These are phyloP conservation scores for Meandrina meandrites DNA, from an alignment of 92 coral and sea anemone genomes.

Conservation along the genomic window DNA sequence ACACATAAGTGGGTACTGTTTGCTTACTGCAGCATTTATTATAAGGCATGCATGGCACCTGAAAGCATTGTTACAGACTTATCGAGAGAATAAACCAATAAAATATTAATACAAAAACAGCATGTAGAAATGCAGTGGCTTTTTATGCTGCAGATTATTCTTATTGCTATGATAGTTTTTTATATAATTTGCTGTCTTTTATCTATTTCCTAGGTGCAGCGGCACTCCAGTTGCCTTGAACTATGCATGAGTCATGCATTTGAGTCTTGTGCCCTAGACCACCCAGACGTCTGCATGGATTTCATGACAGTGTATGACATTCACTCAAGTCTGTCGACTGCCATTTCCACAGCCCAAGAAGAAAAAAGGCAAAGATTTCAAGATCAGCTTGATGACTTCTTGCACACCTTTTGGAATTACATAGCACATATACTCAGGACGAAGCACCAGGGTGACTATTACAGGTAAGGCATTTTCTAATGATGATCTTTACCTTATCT, in stretches of 20 bases:
- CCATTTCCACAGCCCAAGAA: constrained; percentile 3
- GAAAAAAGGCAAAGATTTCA: not conserved
- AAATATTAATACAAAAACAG: too few relatives aligned
- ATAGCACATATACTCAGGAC: constrained; percentile 48
- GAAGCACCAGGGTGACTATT: constrained; percentile 59
- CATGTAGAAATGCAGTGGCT: too few relatives aligned
- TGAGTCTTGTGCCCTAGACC: constrained; percentile 8
- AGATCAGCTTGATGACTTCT: constrained; percentile 14
- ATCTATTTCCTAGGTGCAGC: too few relatives aligned
- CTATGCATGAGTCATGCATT: constrained; percentile 54
- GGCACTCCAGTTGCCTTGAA: constrained; percentile 40
- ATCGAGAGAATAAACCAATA: too few relatives aligned
- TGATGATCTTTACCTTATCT: too few relatives aligned
- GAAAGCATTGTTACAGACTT: too few relatives aligned
- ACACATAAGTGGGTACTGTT: too few relatives aligned
- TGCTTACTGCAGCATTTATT: too few relatives aligned
- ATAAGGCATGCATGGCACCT: too few relatives aligned
- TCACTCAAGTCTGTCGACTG: constrained; percentile 1
- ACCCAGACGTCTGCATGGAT: constrained; percentile 14
- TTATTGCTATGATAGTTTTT: too few relatives aligned
- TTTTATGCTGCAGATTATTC: too few relatives aligned
- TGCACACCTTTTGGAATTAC: constrained; percentile 25
- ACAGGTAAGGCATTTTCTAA: constrained; percentile 15
- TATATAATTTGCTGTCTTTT: too few relatives aligned
- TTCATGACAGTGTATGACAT: constrained; percentile 6